Conservation (phyloP, 2,113 vertebrate genomes). For the Actenoides lindsayi region DNA sequence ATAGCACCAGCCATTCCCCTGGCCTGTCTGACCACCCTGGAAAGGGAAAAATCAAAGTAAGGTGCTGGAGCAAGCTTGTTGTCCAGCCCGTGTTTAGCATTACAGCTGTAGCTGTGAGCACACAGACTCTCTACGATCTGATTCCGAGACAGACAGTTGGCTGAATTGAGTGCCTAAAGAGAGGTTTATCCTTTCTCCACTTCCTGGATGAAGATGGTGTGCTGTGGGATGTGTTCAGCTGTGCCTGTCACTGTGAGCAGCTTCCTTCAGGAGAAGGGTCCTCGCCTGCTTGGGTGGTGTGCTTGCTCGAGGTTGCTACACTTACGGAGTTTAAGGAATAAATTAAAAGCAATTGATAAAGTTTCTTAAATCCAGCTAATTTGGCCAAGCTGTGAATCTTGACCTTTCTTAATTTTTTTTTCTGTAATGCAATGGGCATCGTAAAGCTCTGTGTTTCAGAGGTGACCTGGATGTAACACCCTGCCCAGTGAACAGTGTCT, state of each 20-base stretch:
- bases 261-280: neutral
- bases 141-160: neutral
- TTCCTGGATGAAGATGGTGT: neutral
- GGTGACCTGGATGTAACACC: neutral
- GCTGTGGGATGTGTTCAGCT: rapidly evolving
- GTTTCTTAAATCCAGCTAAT: neutral
- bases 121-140: neutral
- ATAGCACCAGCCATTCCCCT: neutral
- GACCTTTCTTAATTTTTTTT: neutral
- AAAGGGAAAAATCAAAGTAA: neutral
- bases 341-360: neutral
- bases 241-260: rapidly evolving
- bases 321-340: neutral
- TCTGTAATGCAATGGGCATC: rapidly evolving
- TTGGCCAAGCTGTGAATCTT: neutral
- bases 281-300: too few species aligned
- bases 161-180: neutral
- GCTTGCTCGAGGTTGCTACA: neutral
- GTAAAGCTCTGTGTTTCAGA: neutral
- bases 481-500: neutral
- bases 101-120: neutral
- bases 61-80: neutral
- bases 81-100: neutral
- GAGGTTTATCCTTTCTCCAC: too few species aligned
- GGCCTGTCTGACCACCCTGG: neutral